These are phyloP conservation scores for Lepidocolaptes lacrymiger DNA, from an alignment of 2,797 vertebrate species.

Conservation along the genomic window DNA sequence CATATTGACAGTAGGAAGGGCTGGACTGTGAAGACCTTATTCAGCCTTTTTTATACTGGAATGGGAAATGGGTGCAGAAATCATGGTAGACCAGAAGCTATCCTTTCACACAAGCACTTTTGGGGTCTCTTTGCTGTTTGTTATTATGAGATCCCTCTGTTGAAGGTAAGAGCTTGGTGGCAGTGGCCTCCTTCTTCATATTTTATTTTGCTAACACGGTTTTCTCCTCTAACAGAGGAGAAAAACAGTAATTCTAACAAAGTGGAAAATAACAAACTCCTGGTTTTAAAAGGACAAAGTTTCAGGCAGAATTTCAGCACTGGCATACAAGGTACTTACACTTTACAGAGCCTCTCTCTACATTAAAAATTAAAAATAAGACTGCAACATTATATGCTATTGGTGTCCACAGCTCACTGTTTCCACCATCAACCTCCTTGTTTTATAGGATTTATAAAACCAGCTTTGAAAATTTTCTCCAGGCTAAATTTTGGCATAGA, in stretches of 20 bases:
- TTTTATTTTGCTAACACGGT: neutral
- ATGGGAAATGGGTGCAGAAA: neutral
- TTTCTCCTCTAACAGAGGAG: neutral
- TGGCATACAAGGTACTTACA: neutral
- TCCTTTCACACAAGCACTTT: neutral
- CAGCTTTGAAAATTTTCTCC: constrained; percentile 14
- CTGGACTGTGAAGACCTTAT: neutral
- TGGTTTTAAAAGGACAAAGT: neutral
- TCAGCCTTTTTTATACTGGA: neutral
- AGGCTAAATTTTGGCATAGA: constrained; percentile 51
- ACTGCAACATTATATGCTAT: neutral
- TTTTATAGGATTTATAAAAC: constrained; percentile 43
- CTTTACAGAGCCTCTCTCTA: neutral
- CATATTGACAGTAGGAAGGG: neutral
- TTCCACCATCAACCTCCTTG: neutral
- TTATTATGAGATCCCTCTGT: neutral
- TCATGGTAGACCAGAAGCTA: neutral
- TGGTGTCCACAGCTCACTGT: neutral
- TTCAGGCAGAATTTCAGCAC: neutral
- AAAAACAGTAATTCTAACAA: neutral
- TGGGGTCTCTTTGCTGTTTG: neutral
- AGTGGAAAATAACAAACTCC: neutral
- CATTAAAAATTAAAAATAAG: neutral
- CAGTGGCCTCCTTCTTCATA: neutral
- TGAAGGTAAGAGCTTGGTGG: neutral